Base-by-base conservation (phyloP, 2,113 vertebrate species). In the Micronisus gabar region DNA sequence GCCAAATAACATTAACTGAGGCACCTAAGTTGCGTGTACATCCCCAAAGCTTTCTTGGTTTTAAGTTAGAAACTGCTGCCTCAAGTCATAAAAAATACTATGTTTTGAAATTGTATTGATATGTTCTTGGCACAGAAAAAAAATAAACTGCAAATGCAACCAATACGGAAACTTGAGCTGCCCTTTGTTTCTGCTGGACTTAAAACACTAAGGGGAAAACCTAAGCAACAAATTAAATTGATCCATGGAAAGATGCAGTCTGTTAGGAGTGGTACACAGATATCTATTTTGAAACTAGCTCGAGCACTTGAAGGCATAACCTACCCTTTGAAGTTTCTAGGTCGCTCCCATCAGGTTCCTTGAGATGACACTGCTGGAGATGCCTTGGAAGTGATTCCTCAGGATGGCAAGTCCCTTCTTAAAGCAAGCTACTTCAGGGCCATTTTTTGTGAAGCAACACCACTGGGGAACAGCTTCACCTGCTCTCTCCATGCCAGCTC, bases 41-140 rank as follows among this genome's bases (percentile, higher is more conserved):
- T 80, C 58, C 78, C 81, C 70, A 90, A 95, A 85, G 90, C 45
- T 71, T 86, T 79, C 80, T 71, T 68, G 87, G 45, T 94, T 97
- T 91, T 65, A 68, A 86, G 70, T 86, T 76, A 90, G 71, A 93
- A 96, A 94, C 62, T 73, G 53, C 84, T 83, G 90, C 92, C 76
- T 88, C 75, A 53, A 85, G 66, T 76, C 81, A 90, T 72, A 96
- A 97, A 97, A 96, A 90, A 85, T 0, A 96, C 70, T 2, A 26
- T 32, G 0, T 95, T 96, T 91, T 86, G 65, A 95, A 94, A 95
- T 15, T 48, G 78, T 76, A 96, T 94, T 90, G 91, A 95, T 92
- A 96, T 73, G 85, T 90, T 94, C 86, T 84, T 95, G 95, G 93
- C 86, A 89, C 53, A 79, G n/a, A 38, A 95, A 87, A 93, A 81